Evolutionary conservation across 2,888 invertebrate genomes (phyloP), one percentile per base, ranked within the genome.

Genomic region (Dynastes hyllus): DNA sequence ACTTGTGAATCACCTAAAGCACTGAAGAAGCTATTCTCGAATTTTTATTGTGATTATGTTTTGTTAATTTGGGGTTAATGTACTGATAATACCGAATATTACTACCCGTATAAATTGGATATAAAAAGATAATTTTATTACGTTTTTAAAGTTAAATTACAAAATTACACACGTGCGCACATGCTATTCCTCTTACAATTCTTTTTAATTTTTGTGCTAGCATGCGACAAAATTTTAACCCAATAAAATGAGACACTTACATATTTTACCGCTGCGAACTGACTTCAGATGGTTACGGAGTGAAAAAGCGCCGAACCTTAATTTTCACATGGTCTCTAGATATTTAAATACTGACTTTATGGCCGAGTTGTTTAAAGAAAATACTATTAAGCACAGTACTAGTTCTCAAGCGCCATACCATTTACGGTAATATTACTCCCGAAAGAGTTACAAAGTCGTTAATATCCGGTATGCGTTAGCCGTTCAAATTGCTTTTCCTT

Each of bases 401-500:
- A 58, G 55, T 58, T 55, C 71, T 55, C 16, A 16, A 73, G 40
- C 73, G 58, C 58, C 40, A 58, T 58, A 29, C 45, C 55, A 58
- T 37, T 73, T 61, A 73, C 73, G 73, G 40, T 58, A 58, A 58
- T 73, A 73, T 58, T 51, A 58, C 73, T 73, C 73, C 73, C 73
- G 40, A 58, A 73, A 73, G 73, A 73, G 73, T 73, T 73, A 58
- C 58, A 73, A 58, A 58, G 58, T 73, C 73, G 73, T 73, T 73
- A 73, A 73, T 73, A 73, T 73, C 73, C 73, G 58, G 73, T 73
- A 73, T 73, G 73, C 58, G 73, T 73, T 73, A 73, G 73, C 37
- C 32, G 58, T 40, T 73, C 58, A 58, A 73, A 73, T 73, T 73
- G 73, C 73, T 40, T 73, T 73, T 73, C 55, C 27, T 29, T 73